Percentiles rank a stretch among this genome's conserved stretches.
phyloP scores from a whole-genome alignment of 2,113 vertebrate genomes.

The Dendropsophus ebraccatus region DNA sequence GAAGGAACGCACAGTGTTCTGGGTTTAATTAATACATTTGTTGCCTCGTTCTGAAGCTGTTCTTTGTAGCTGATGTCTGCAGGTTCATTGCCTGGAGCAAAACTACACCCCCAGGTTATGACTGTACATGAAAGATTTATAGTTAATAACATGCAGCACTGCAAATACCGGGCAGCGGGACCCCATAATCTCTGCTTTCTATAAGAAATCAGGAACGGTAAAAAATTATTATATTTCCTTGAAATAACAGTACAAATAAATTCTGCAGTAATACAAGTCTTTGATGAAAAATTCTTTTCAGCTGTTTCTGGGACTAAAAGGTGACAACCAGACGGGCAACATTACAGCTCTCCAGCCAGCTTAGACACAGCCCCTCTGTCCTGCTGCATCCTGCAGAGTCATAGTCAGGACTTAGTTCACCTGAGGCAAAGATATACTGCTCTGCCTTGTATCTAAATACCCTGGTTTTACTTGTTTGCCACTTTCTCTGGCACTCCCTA shows the following conservation, averaged over 20 bases:
- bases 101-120: constrained; percentile 5
- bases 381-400: too few species aligned
- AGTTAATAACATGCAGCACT: background rate
- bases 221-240: background rate
- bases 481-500: too few species aligned
- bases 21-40: constrained; percentile 33
- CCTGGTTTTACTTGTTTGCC: too few species aligned
- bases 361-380: too few species aligned
- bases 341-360: background rate
- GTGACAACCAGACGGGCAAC: background rate
- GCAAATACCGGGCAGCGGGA: background rate
- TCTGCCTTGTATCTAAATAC: too few species aligned
- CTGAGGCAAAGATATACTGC: too few species aligned
- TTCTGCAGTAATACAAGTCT: background rate
- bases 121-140: background rate
- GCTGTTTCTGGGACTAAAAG: background rate
- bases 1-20: constrained; percentile 26
- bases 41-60: constrained; percentile 16
- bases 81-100: constrained; percentile 1
- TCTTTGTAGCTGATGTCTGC: constrained; percentile 21
- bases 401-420: too few species aligned
- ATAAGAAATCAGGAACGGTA: background rate
- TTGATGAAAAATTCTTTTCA: background rate
- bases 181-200: background rate
- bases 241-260: background rate